Evolutionary conservation across 2,113 vertebrate genomes (phyloP), one percentile per base, ranked within the genome.

Genomic region (Gymnogyps californianus): DNA sequence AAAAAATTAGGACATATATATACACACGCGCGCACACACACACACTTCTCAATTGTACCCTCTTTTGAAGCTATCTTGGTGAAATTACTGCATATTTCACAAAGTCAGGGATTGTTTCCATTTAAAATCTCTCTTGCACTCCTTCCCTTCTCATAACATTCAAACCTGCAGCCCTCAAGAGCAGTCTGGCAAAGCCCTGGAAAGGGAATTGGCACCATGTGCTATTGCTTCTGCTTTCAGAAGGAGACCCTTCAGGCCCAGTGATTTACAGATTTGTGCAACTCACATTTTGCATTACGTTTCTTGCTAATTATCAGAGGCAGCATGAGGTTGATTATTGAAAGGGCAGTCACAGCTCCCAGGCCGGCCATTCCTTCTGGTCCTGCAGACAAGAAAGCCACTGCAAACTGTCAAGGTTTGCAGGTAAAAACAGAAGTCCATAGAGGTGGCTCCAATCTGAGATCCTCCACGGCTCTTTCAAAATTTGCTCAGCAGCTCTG

Each of bases 271-370:
- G 46, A 47, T 75, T 46, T 44, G 16, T 75, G 38, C n/a, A 79
- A 31, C 28, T 67, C 51, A 16, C 13, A 1, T 59, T 89, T 84
- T 92, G 40, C 11, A 20, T 78, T 88, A 65, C 2, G 3, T 61
- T 94, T 90, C 46, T 84, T 67, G 38, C n/a, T 59, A 57, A 47
- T 69, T 67, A 57, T 89, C 64, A 89, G 72, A 83, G 24, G 52
- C 46, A 49, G n/a, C 46, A 62, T 1, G 2, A 47, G 25, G 20
- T 4, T 86, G 52, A 16, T 82, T 78, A 58, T 5, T 66, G 59
- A 69, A 74, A 87, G 49, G 21, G 22, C 49, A 55, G 24, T 24
- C 6, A 4, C 44, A 54, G 42, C 44, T 93, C n/a, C 32, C 59
- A 58, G n/a, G 49, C 12, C 31, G 46, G 25, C 17, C 2, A 3